Conservation (phyloP, 1,140 invertebrate species). For the Cotesia chilonis region DNA sequence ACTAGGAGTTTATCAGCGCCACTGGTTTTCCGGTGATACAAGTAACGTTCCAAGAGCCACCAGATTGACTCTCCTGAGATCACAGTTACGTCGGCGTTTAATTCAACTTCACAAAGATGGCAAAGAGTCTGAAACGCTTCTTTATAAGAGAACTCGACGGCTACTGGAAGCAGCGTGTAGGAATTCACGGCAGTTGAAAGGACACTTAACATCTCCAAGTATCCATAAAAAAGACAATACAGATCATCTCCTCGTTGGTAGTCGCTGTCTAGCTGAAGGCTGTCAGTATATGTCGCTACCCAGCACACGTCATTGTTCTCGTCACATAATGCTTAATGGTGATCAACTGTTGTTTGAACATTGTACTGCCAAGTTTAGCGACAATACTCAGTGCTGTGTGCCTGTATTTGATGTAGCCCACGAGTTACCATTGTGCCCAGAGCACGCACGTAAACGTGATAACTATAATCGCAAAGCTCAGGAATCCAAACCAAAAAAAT, state of each 20-base stretch:
- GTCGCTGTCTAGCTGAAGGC: conserved; percentile 54
- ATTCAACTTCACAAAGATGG: conserved; percentile 60
- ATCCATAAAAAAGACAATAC: conserved; percentile 57
- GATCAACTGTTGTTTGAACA: conserved; percentile 89
- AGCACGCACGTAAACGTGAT: conserved; percentile 82
- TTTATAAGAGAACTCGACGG: conserved; percentile 53
- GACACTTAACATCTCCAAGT: conserved; percentile 42
- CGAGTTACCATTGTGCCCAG: conserved; percentile 83
- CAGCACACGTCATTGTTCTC: conserved; percentile 81
- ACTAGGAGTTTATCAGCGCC: conserved; percentile 56
- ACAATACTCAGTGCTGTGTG: conserved; percentile 87
- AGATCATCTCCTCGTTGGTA: conserved; percentile 61
- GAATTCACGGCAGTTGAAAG: conserved; percentile 50
- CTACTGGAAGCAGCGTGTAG: conserved; percentile 54
- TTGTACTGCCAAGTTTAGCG: conserved; percentile 87
- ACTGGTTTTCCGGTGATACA: conserved; percentile 59
- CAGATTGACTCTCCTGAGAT: conserved; percentile 65
- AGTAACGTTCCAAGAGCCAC: conserved; percentile 57
- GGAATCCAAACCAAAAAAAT: conserved; percentile 80
- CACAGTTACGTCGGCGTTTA: conserved; percentile 67
- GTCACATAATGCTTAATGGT: conserved; percentile 86
- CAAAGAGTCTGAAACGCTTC: conserved; percentile 49
- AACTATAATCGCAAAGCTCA: conserved; percentile 78
- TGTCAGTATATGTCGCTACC: conserved; percentile 78
- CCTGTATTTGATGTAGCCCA: conserved; percentile 88